Percentiles rank a stretch among this genome's conserved stretches.
These are phyloP conservation scores for Pegoplata infirma DNA, from an alignment of 2,888 invertebrate species.

Conservation along the genomic window DNA sequence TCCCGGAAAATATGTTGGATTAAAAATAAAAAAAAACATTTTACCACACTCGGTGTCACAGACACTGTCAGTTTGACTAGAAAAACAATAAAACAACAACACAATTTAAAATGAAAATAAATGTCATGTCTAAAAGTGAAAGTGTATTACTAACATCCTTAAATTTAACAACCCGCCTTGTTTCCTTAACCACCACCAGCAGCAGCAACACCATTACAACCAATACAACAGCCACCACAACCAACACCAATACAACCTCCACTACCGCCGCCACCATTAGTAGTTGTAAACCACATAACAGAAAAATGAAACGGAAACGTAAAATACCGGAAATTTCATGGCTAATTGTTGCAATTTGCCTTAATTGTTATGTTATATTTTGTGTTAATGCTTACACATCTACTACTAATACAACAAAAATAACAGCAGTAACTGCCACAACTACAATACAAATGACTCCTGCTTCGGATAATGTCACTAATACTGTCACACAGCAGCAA, in stretches of 20 bases:
- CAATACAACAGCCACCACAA: no score
- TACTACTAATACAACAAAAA: slow-evolving; percentile 16
- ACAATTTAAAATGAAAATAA: slow-evolving; percentile 66
- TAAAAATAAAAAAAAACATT: slow-evolving; percentile 5
- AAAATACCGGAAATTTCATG: slow-evolving; percentile 75
- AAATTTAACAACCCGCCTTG: slow-evolving; percentile 33
- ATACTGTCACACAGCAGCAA: slow-evolving; percentile 7
- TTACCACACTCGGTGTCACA: background rate
- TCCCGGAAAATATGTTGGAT: background rate
- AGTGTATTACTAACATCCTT: slow-evolving; percentile 42
- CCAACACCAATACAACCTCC: background rate
- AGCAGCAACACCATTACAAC: background rate
- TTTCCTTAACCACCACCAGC: slow-evolving; percentile 20
- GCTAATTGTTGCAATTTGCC: slow-evolving; percentile 75
- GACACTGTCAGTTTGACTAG: no score
- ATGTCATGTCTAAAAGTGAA: slow-evolving; percentile 34
- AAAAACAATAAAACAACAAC: no score
- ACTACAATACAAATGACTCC: background rate
- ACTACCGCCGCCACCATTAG: background rate
- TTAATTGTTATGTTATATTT: slow-evolving; percentile 64
- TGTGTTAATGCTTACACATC: slow-evolving; percentile 15
- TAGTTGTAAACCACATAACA: slow-evolving; percentile 51
- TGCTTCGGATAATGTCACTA: background rate
- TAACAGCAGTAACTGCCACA: no score
- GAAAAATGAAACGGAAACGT: slow-evolving; percentile 73